These are phyloP conservation scores for Muntiacus reevesi DNA, from an alignment of 2,113 vertebrate species.

Conservation along the genomic window DNA sequence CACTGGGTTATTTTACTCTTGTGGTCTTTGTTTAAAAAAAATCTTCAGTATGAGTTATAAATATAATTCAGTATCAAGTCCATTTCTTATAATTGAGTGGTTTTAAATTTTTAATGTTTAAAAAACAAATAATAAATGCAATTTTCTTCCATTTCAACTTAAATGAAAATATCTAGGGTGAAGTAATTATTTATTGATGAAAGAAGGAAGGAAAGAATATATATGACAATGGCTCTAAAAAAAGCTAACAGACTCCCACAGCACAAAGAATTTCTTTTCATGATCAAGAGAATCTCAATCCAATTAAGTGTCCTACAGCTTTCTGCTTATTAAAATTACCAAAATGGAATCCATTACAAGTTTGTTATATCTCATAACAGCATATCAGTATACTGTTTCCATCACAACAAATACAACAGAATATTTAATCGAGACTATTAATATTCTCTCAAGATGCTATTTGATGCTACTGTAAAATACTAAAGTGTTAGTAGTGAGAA, in stretches of 20 bases:
- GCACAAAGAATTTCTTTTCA: not conserved
- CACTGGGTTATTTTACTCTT: not conserved
- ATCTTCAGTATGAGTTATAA: not conserved
- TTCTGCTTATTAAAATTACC: slow-evolving; percentile 9
- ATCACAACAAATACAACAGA: not conserved
- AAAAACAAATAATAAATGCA: not conserved
- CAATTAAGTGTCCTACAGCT: not conserved
- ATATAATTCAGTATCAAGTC: not conserved
- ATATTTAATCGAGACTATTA: not conserved
- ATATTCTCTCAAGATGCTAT: not conserved
- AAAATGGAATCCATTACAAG: not conserved
- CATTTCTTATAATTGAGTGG: not conserved
- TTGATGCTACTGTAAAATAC: not conserved
- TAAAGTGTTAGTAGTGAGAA: not conserved
- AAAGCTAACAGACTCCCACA: not conserved
- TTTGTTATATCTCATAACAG: not conserved
- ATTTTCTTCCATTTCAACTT: not conserved
- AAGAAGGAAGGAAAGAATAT: not conserved
- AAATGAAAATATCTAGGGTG: not conserved
- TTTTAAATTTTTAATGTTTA: slow-evolving; percentile 43
- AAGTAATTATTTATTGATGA: not conserved
- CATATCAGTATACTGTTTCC: not conserved
- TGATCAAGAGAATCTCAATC: not conserved
- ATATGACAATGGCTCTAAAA: slow-evolving; percentile 3
- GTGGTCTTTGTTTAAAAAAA: not conserved